Base-by-base conservation (phyloP, 2,113 vertebrate species). In the Otolemur garnettii region DNA sequence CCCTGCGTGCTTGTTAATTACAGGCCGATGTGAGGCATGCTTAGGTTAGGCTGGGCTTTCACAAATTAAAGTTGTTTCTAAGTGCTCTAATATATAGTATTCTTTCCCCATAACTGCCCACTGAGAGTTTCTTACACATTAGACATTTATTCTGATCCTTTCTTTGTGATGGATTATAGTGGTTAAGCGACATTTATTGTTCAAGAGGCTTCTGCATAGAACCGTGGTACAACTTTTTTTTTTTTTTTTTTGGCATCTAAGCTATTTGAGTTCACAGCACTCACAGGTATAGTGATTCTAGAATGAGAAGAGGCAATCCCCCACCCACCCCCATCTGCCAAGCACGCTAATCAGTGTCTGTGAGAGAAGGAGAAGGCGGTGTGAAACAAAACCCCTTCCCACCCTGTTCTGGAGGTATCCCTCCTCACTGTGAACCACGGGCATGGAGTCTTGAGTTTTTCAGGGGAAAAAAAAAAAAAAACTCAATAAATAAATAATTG, bases 151-250 rank as follows among this genome's bases (percentile, higher is more conserved):
- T 62, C 55, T 0, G 33, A 66, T 88, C 68, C 71, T 81, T 88
- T 74, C 60, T 53, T 83, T 79, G 42, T 50, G 85, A 96, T 42
- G 12, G 69, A 66, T 88, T 91, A 93, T 3, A 71, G 72, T 30
- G 28, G 86, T 69, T 82, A 86, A 81, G 72, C 21, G 53, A 38
- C 72, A 69, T 50, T 66, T 93, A 80, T 26, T 96, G 84, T 86
- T 95, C 86, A 90, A 89, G 60, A 72, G 69, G 64, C 84, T 91
- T 96, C 88, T 87, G 64, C 59, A 50, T 1, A 64, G 64, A 93
- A 66, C 22, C 64, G 53, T 64, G 38, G 22, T 45, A 75, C 87
- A 15, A 19, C 57, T n/a, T 89, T 95, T 68, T 69, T 45, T 45
- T 7, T 33, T 33, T 59, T 59, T 62, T 33, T 59, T 59, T 62